These are phyloP conservation scores for Phocoena phocoena DNA, from an alignment of 2,113 vertebrate genomes.

Conservation along the genomic window DNA sequence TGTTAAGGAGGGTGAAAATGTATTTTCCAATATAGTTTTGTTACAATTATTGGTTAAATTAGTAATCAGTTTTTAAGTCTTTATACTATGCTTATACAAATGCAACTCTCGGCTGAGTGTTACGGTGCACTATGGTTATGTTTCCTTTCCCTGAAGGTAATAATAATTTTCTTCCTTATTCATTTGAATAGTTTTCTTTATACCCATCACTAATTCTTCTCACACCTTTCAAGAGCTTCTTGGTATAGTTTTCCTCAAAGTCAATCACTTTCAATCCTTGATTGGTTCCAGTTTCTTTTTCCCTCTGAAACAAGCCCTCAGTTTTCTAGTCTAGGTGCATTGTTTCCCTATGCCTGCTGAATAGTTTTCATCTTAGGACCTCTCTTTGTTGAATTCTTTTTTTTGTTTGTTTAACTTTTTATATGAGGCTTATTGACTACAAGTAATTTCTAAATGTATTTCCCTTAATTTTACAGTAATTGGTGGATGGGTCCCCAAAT, in stretches of 20 bases:
- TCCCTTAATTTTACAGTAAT: constrained; percentile 9
- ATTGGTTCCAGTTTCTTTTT: background rate
- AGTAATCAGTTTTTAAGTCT: background rate
- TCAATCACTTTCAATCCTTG: background rate
- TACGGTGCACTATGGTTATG: background rate
- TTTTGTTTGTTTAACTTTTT: background rate
- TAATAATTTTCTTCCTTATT: background rate
- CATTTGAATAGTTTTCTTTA: background rate
- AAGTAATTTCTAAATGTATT: background rate
- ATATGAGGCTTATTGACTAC: background rate
- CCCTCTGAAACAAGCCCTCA: background rate
- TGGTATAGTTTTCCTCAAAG: background rate
- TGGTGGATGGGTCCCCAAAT: background rate
- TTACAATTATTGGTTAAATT: background rate
- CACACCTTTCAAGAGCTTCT: background rate
- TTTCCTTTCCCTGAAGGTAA: background rate
- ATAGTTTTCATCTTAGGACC: background rate
- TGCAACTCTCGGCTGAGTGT: background rate
- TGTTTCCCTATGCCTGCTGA: background rate
- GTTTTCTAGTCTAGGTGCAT: background rate
- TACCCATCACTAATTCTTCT: background rate
- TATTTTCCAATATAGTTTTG: background rate
- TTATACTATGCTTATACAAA: background rate
- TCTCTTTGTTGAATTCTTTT: background rate
- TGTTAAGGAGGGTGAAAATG: background rate